phyloP scores from a whole-genome alignment of 2,113 vertebrate genomes.

The Ancistrus triradiatus region DNA sequence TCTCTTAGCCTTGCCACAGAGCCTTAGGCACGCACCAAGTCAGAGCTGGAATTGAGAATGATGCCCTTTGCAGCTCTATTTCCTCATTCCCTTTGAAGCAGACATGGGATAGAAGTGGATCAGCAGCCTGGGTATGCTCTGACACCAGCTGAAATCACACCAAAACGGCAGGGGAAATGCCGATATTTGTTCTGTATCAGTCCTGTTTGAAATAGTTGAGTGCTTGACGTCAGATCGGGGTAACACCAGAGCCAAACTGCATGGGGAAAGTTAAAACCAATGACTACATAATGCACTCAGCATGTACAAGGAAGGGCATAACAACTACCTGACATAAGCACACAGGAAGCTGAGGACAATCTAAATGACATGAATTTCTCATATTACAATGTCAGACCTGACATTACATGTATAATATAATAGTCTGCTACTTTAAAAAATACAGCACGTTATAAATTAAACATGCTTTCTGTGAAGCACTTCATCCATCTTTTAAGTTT shows the following conservation, averaged over 20 bases:
- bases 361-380: constrained; percentile 25
- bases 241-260: constrained; percentile 18
- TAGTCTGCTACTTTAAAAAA: constrained; percentile 17
- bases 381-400: constrained; percentile 14
- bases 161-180: constrained; percentile 39
- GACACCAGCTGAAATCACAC: constrained; percentile 41
- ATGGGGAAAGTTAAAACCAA: constrained; percentile 10
- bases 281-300: constrained; percentile 11
- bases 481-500: constrained; percentile 38
- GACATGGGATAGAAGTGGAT: constrained; percentile 36
- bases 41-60: constrained; percentile 37
- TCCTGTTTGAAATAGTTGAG: constrained; percentile 35
- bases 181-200: constrained; percentile 35
- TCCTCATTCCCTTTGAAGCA: constrained; percentile 48
- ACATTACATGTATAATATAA: constrained; percentile 25
- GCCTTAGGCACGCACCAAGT: constrained; percentile 43
- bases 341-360: constrained; percentile 8
- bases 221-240: constrained; percentile 32
- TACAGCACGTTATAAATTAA: constrained; percentile 37
- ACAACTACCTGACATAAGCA: constrained; percentile 18
- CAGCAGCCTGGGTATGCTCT: constrained; percentile 32
- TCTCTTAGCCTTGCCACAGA: constrained; percentile 32
- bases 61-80: constrained; percentile 42
- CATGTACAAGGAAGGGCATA: constrained; percentile 7
- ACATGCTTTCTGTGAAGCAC: constrained; percentile 23